Evolutionary conservation across 2,888 invertebrate genomes (phyloP).

Genomic region (Pseudanteris insignis): DNA sequence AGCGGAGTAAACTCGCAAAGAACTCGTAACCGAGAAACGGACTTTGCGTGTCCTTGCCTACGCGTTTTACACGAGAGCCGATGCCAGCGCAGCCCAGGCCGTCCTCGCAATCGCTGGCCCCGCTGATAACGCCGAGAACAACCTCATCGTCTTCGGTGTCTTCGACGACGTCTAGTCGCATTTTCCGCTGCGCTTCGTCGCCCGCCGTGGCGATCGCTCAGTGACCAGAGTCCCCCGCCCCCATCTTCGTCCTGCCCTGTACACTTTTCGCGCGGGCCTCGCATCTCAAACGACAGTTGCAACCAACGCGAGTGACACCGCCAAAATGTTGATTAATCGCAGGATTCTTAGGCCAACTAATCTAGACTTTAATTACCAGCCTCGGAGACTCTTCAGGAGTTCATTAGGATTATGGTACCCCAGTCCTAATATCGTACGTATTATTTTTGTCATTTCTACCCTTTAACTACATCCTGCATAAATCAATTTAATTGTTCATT

Average conservation of each 20-base stretch:
- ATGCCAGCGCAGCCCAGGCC: conserved; percentile 24
- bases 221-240: neutral
- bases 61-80: conserved; percentile 22
- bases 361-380: conserved; percentile 28
- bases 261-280: neutral
- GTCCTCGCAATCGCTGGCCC: conserved; percentile 31
- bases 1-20: conserved; percentile 19
- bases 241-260: neutral
- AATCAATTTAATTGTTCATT: too few species aligned
- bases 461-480: too few species aligned
- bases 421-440: conserved; percentile 59
- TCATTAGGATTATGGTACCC: conserved; percentile 30
- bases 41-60: conserved; percentile 43
- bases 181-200: conserved; percentile 23
- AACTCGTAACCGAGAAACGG: conserved; percentile 37
- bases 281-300: neutral
- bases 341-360: conserved; percentile 49
- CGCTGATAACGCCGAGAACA: conserved; percentile 25
- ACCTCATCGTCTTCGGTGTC: conserved; percentile 20
- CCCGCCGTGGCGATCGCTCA: conserved; percentile 7
- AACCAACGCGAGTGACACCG: conserved; percentile 17
- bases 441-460: too few species aligned
- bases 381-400: conserved; percentile 26
- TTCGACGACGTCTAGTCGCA: conserved; percentile 7
- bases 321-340: conserved; percentile 53